Conservation (phyloP, 2,888 invertebrate genomes). For the Callinectes sapidus region DNA sequence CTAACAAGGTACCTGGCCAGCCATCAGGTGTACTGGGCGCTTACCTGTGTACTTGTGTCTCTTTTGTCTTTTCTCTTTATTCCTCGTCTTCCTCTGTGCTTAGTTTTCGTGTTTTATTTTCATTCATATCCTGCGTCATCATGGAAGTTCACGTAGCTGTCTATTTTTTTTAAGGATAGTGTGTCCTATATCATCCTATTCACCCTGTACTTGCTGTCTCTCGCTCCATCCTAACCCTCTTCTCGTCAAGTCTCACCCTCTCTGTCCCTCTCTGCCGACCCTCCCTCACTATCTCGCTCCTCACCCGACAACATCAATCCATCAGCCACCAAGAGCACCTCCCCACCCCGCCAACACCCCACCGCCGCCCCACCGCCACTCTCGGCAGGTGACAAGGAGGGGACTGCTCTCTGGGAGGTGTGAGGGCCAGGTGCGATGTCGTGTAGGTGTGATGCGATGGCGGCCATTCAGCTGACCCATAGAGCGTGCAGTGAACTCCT, state of each 20-base stretch:
- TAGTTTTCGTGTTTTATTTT: background rate
- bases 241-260: background rate
- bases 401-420: background rate
- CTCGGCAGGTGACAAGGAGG: background rate
- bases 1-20: background rate
- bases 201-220: conserved; percentile 29
- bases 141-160: background rate
- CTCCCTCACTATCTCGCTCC: background rate
- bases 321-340: conserved; percentile 16
- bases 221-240: background rate
- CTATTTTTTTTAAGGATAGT: background rate
- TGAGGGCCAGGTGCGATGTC: background rate
- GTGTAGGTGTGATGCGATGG: conserved; percentile 4
- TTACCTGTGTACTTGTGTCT: background rate
- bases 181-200: background rate
- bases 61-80: background rate
- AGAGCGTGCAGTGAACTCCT: background rate
- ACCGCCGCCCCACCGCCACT: background rate
- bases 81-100: background rate
- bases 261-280: background rate
- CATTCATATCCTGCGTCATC: background rate
- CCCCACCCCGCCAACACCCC: background rate
- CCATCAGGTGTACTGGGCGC: background rate
- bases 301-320: conserved; percentile 15
- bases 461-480: conserved; percentile 2